Conservation (phyloP, 2,888 invertebrate species). For the Criorhina ranunculi region DNA sequence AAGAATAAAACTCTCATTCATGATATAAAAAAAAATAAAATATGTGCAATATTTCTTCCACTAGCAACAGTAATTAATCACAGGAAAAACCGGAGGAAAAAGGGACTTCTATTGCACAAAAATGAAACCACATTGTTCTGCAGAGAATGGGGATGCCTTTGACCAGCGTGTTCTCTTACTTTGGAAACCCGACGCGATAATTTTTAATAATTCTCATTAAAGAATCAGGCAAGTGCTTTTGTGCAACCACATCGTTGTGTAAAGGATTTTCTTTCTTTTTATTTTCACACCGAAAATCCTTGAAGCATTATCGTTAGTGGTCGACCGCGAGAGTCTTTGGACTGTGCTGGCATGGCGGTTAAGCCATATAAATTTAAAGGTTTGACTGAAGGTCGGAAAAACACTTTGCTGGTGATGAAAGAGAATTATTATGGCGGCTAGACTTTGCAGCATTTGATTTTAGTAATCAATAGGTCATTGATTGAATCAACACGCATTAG, state of each 20-base stretch:
- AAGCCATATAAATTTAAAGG: not conserved
- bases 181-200: slow-evolving; percentile 29
- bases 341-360: slow-evolving; percentile 1
- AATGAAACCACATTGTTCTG: slow-evolving; percentile 14
- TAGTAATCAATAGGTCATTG: too few relatives aligned
- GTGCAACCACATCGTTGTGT: slow-evolving; percentile 39
- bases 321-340: slow-evolving; percentile 8
- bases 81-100: not conserved
- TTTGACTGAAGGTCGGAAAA: not conserved
- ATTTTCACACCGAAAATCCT: not conserved
- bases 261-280: slow-evolving; percentile 7
- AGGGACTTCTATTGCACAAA: not conserved
- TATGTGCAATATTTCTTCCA: not conserved
- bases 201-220: slow-evolving; percentile 52
- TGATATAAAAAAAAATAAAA: not conserved
- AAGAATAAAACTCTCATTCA: not conserved
- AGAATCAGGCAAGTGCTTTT: slow-evolving; percentile 42
- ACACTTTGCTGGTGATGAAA: not conserved
- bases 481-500: too few relatives aligned
- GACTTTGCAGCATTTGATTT: too few relatives aligned
- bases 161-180: slow-evolving; percentile 12
- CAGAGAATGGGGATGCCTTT: slow-evolving; percentile 25
- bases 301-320: slow-evolving; percentile 8
- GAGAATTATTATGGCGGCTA: not conserved
- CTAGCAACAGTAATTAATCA: slow-evolving; percentile 26